Evolutionary conservation across 2,113 vertebrate genomes (phyloP).

Genomic region (Sphaerodactylus townsendi): DNA sequence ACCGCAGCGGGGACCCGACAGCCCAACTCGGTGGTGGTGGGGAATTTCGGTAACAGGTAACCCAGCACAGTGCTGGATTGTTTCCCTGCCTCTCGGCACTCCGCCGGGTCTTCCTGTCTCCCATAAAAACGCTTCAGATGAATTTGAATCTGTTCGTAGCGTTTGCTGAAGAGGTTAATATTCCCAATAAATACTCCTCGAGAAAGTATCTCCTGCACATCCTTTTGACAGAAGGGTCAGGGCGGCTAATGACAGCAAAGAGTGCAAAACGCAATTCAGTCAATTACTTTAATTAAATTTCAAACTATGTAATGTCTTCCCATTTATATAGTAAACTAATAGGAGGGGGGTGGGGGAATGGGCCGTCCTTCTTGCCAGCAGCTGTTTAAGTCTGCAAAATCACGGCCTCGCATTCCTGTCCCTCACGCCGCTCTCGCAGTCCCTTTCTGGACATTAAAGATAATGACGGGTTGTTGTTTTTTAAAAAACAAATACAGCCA

Average conservation of each 20-base stretch:
- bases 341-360: slow-evolving; percentile 16
- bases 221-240: slow-evolving; percentile 83
- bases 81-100: neutral
- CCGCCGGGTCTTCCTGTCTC: slow-evolving; percentile 57
- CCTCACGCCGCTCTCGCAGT: slow-evolving; percentile 52
- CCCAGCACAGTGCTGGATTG: neutral
- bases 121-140: slow-evolving; percentile 76
- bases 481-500: slow-evolving; percentile 51
- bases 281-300: slow-evolving; percentile 94
- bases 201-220: slow-evolving; percentile 77
- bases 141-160: slow-evolving; percentile 79
- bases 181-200: slow-evolving; percentile 81
- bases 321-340: slow-evolving; percentile 83
- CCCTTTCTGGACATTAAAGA: slow-evolving; percentile 59
- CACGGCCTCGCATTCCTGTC: slow-evolving; percentile 52
- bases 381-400: slow-evolving; percentile 57
- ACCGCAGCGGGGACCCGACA: too few species aligned
- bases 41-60: neutral
- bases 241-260: slow-evolving; percentile 82
- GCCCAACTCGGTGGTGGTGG: too few species aligned
- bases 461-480: slow-evolving; percentile 72
- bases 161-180: slow-evolving; percentile 84
- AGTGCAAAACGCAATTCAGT: slow-evolving; percentile 89
- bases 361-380: slow-evolving; percentile 63
- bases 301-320: slow-evolving; percentile 79